Base-by-base conservation (phyloP, 2,113 vertebrate genomes). In the Pollachius pollachius region DNA sequence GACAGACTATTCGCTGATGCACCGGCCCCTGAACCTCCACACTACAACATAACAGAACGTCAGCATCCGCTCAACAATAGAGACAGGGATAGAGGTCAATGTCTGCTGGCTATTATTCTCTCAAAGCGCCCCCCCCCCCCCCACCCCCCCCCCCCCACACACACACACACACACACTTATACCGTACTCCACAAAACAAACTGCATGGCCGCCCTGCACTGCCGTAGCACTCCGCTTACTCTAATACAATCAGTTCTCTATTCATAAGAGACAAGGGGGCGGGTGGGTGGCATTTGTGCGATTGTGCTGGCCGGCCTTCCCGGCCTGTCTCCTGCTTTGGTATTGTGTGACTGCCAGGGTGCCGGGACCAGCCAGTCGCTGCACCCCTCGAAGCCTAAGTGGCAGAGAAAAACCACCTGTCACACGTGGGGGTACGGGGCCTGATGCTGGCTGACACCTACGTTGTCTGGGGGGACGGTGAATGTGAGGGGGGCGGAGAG, bases 201-300 rank as follows among this genome's bases (percentile, higher is more conserved):
- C 41, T 48, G 87, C 92, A 92, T 84, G 83, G 81, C 85, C 18
- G 16, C 77, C 58, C 41, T 88, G 91, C 84, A 84, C 72, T n/a
- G 54, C 75, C 73, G 15, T 69, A 71, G 77, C 27, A 74, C 92
- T 92, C 93, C 91, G 92, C 92, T 93, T 91, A 89, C 92, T 87
- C 89, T 92, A 94, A 94, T 89, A 91, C 88, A 89, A 95, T 95
- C 92, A 92, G 86, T 88, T 86, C 41, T 74, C 72, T 84, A 82
- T 87, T 91, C 88, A 89, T 13, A 13, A 48, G 11, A 48, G 41
- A 48, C 87, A n/a, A 9, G 41, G 41, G 41, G 41, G 41, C 41
- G 8, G 41, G 6, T 12, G 41, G 54, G 62, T 41, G 63, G 70
- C 23, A 78, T 73, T 85, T 74, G 76, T 82, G 79, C 74, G 37